phyloP scores from a whole-genome alignment of 2,888 invertebrate species.

The Aphidoletes aphidimyza region DNA sequence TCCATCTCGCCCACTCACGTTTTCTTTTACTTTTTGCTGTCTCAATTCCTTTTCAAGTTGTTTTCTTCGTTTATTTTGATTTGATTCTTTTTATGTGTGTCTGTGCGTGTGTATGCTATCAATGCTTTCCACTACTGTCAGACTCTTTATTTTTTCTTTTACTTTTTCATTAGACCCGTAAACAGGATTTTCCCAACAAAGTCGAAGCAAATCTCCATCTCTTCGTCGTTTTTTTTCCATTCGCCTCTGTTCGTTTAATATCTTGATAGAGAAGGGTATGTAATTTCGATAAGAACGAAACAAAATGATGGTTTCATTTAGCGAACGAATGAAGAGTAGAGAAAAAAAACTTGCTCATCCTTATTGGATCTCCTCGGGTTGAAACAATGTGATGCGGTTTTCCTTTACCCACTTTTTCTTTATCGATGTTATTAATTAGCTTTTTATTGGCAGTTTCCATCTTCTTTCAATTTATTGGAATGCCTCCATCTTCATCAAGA shows the following conservation, averaged over 20 bases:
- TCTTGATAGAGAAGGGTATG: not conserved
- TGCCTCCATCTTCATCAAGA: no score
- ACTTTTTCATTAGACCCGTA: constrained; percentile 46
- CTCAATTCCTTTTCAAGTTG: constrained; percentile 4
- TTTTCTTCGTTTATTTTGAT: constrained; percentile 39
- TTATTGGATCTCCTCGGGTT: not conserved
- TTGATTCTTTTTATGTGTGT: constrained; percentile 24
- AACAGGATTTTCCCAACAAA: constrained; percentile 27
- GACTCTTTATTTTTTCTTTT: not conserved
- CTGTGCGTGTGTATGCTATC: no score
- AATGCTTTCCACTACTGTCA: not conserved
- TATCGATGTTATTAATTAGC: constrained; percentile 52
- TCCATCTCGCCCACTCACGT: not conserved
- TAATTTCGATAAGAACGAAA: not conserved
- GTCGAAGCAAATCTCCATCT: not conserved
- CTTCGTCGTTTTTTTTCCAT: constrained; percentile 22
- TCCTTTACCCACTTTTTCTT: not conserved
- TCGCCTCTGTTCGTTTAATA: no score
- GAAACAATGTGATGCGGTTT: constrained; percentile 53
- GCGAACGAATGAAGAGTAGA: not conserved
- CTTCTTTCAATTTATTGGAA: constrained; percentile 38
- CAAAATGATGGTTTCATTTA: not conserved
- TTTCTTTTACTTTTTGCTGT: not conserved
- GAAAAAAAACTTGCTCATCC: not conserved
- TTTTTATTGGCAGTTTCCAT: constrained; percentile 50